phyloP scores from a whole-genome alignment of 1,140 invertebrate species.

The Drosophila guanche region DNA sequence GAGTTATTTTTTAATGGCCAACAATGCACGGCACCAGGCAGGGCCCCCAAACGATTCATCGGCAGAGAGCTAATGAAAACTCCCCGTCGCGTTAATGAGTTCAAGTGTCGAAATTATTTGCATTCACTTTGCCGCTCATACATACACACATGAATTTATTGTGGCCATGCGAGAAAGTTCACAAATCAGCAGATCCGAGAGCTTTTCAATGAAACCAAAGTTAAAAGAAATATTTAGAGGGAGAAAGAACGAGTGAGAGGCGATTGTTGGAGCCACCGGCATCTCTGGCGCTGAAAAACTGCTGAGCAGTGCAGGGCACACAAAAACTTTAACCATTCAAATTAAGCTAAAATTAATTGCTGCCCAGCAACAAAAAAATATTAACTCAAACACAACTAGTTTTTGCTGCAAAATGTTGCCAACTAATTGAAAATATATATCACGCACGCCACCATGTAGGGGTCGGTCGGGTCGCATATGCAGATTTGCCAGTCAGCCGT shows the following conservation, averaged over 20 bases:
- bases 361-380: conserved; percentile 38
- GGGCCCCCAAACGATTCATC: conserved; percentile 38
- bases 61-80: conserved; percentile 68
- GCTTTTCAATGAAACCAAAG: conserved; percentile 51
- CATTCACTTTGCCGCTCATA: conserved; percentile 71
- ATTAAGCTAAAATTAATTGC: conserved; percentile 76
- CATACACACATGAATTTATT: conserved; percentile 50
- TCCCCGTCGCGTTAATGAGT: conserved; percentile 76
- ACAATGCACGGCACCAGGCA: conserved; percentile 19
- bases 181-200: conserved; percentile 61
- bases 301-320: conserved; percentile 12
- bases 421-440: conserved; percentile 77
- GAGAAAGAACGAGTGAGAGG: conserved; percentile 16
- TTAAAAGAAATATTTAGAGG: conserved; percentile 14
- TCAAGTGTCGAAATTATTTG: conserved; percentile 77
- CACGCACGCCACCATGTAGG: conserved; percentile 51
- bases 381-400: conserved; percentile 53
- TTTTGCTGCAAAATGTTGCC: conserved; percentile 49
- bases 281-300: conserved; percentile 22
- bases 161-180: conserved; percentile 52
- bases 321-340: conserved; percentile 54
- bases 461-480: conserved; percentile 36
- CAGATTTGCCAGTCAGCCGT: conserved; percentile 32
- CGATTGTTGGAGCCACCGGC: neutral
- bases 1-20: conserved; percentile 17